Conservation (phyloP, 2,113 vertebrate species). For the Campylomormyrus numenius region DNA sequence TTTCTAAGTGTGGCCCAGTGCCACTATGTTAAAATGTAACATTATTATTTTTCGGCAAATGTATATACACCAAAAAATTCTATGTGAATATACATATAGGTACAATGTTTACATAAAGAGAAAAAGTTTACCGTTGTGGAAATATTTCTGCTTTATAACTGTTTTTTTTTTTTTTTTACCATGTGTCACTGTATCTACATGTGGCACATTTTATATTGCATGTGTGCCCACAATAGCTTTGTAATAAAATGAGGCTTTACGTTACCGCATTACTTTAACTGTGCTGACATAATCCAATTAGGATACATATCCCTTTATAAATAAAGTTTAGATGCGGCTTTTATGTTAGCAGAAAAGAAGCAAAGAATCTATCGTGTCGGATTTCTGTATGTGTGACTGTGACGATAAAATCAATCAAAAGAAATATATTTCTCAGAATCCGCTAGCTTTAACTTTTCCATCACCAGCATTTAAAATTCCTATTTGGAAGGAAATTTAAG, state of each 20-base stretch:
- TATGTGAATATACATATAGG: neutral
- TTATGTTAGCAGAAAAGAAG: neutral
- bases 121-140: neutral
- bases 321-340: neutral
- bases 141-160: neutral
- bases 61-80: neutral
- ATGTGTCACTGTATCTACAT: neutral
- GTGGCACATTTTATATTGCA: neutral
- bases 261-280: neutral
- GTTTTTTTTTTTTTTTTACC: neutral
- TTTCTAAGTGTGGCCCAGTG: neutral
- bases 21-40: neutral
- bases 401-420: neutral
- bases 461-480: neutral
- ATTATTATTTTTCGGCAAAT: neutral
- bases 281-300: neutral
- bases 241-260: neutral
- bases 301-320: neutral
- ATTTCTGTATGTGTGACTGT: neutral
- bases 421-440: neutral
- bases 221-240: neutral
- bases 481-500: neutral
- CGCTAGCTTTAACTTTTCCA: neutral
- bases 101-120: neutral
- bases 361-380: neutral